A percentile compares a stretch with the other conserved stretches of the same genome.
phyloP scores from a whole-genome alignment of 2,888 invertebrate genomes.

The Dasypogon diadema region DNA sequence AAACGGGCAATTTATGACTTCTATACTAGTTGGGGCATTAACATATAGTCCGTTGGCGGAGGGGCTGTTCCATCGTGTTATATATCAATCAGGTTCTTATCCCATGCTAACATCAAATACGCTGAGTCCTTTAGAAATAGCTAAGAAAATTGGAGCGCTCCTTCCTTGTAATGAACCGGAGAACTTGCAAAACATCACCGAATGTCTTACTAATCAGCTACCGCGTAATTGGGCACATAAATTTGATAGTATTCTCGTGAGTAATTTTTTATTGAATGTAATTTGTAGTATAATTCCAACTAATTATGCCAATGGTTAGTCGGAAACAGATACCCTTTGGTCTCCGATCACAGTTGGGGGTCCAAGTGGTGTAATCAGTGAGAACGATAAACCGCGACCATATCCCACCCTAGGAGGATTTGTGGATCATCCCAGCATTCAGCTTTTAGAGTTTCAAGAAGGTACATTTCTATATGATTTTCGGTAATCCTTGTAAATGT shows the following conservation, averaged over 20 bases:
- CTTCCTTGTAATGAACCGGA: neutral
- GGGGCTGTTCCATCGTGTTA: conserved; percentile 67
- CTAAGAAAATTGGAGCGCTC: conserved; percentile 45
- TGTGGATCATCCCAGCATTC: conserved; percentile 42
- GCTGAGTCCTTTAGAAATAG: conserved; percentile 59
- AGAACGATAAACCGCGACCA: conserved; percentile 34
- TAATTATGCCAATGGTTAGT: neutral
- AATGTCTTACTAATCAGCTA: neutral
- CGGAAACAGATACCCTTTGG: neutral
- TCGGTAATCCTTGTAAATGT: too few relatives aligned
- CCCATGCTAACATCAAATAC: conserved; percentile 67
- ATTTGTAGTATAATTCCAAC: neutral
- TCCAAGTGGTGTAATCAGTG: conserved; percentile 21
- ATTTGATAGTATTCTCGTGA: neutral
- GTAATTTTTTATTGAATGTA: neutral
- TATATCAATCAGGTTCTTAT: conserved; percentile 68
- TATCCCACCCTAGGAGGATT: conserved; percentile 52
- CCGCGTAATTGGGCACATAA: conserved; percentile 57
- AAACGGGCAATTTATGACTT: conserved; percentile 69
- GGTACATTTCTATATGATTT: too few relatives aligned
- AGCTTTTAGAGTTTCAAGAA: conserved; percentile 17
- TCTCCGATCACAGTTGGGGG: conserved; percentile 32
- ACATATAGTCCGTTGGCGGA: conserved; percentile 62
- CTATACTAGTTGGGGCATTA: conserved; percentile 65
- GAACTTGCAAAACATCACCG: neutral